phyloP scores from a whole-genome alignment of 2,888 invertebrate species.

The Aricia artaxerxes region DNA sequence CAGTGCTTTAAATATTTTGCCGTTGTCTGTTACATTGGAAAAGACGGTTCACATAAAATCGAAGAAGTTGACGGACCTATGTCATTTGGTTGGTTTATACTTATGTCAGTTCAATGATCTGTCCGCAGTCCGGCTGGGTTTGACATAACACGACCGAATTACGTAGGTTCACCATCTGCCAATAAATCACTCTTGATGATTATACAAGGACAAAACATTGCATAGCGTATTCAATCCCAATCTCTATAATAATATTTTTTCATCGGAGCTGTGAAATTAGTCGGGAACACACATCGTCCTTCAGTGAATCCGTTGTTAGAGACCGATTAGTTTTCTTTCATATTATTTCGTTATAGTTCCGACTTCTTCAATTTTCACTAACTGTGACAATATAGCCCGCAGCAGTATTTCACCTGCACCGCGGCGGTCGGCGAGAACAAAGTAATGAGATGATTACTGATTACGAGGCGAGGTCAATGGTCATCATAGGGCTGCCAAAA shows the following conservation, averaged over 20 bases:
- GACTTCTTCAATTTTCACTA: background rate
- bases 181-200: too few species aligned
- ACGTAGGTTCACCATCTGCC: too few species aligned
- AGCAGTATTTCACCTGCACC: constrained; percentile 19
- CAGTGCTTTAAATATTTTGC: background rate
- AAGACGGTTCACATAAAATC: background rate
- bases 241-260: background rate
- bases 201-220: too few species aligned
- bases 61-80: too few species aligned
- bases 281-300: background rate
- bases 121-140: too few species aligned
- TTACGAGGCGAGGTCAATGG: constrained; percentile 12
- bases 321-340: background rate
- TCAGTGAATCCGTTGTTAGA: background rate
- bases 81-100: too few species aligned
- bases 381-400: background rate
- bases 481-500: constrained; percentile 3
- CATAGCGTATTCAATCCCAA: background rate
- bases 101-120: too few species aligned
- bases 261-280: background rate
- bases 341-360: background rate
- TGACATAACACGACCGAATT: too few species aligned
- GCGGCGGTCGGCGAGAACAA: constrained; percentile 12
- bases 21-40: background rate
- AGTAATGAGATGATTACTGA: constrained; percentile 10